Conservation (phyloP, 2,113 vertebrate species). For the Empidonax alnorum region DNA sequence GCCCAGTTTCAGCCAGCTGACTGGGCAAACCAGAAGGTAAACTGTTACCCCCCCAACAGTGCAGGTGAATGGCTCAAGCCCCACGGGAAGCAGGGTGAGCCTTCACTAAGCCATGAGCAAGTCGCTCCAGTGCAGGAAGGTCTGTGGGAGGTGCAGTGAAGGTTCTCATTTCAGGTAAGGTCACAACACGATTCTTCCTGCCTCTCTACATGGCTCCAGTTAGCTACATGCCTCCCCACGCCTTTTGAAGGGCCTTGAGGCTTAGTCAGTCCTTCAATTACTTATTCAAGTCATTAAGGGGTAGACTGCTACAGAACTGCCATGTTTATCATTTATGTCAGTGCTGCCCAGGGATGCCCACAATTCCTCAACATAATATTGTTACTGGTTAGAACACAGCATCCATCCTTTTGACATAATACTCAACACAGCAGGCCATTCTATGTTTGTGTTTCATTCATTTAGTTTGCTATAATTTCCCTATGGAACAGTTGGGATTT, state of each 20-base stretch:
- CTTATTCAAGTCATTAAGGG: neutral
- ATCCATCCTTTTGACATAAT: conserved; percentile 23
- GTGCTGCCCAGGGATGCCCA: neutral
- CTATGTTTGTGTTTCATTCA: neutral
- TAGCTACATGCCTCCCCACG: neutral
- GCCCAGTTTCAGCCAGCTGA: neutral
- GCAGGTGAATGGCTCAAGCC: neutral
- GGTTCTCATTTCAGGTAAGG: neutral
- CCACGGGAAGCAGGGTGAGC: neutral
- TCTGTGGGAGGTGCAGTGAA: neutral
- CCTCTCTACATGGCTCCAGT: neutral
- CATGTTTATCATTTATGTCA: neutral
- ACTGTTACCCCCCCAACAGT: fast-evolving
- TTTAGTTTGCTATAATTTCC: conserved; percentile 36
- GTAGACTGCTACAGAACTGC: neutral
- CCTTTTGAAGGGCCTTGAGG: neutral
- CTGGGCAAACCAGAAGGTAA: neutral
- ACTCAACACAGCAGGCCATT: neutral
- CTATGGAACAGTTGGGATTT: neutral
- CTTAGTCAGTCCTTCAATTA: neutral
- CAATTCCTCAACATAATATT: neutral
- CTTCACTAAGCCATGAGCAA: fast-evolving
- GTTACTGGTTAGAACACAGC: conserved; percentile 13
- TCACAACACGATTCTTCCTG: neutral
- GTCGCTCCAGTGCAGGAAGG: neutral